These are phyloP conservation scores for Frieseomelitta varia DNA, from an alignment of 1,140 invertebrate species.

Conservation along the genomic window DNA sequence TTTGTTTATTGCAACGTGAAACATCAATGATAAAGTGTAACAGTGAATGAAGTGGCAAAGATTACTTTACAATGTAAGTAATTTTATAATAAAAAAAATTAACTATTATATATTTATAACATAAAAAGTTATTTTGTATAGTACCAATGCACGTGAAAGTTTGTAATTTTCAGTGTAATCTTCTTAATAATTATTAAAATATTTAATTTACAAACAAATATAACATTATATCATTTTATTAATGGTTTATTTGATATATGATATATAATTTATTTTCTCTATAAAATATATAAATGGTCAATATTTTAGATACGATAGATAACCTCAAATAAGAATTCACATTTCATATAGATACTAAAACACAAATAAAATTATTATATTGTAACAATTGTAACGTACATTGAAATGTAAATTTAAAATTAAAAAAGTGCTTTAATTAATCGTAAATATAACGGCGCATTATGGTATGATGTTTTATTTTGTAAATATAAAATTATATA, in stretches of 20 bases:
- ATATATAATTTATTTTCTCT: background rate
- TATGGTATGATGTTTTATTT: background rate
- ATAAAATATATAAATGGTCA: background rate
- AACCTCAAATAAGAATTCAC: constrained; percentile 26
- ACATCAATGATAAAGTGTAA: constrained; percentile 7
- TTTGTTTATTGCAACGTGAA: background rate
- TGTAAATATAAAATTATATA: background rate
- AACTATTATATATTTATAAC: background rate
- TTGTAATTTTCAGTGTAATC: background rate
- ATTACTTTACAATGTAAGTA: constrained; percentile 26
- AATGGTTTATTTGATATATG: background rate
- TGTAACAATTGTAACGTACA: background rate
- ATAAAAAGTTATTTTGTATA: background rate
- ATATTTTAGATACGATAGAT: background rate
- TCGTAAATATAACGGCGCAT: background rate
- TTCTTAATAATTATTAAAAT: background rate
- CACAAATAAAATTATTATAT: background rate
- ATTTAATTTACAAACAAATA: background rate
- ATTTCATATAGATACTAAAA: background rate
- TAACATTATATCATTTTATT: background rate
- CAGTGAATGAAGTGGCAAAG: background rate
- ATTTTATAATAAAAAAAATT: background rate
- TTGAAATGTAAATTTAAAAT: background rate
- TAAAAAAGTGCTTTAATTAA: background rate
- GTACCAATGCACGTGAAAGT: background rate